Evolutionary conservation across 2,888 invertebrate species (phyloP), one percentile per base, ranked within the genome.

Genomic region (Phalangium opilio): DNA sequence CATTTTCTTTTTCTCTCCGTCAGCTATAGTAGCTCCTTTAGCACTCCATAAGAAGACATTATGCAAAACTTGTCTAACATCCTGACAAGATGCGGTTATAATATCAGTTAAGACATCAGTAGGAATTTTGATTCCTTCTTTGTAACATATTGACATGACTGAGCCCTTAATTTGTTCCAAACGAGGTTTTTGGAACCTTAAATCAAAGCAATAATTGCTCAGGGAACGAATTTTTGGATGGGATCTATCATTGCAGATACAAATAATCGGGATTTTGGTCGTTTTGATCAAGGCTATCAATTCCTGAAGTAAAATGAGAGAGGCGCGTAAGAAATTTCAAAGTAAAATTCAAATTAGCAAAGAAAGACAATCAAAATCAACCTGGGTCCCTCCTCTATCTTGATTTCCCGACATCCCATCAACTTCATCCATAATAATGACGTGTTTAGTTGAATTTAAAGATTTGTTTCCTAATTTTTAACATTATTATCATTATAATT

Each of bases 371-470:
- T n/a, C 7, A 17, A 36, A 1, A 32, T 21, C 45, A 47, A 65
- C 64, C 57, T 62, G 84, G 44, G 98, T 76, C 38, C 98, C 98
- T 18, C 96, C 96, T 58, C 98, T 76, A 67, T 99, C 98, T 67
- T 98, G 91, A 65, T 96, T 98, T 3, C 96, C 96, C 1, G 93
- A 87, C 95, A 99, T 98, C 8, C 98, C 98, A 63, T 99, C 98
- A 0, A 99, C 96, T 74, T 99, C 98, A 62, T 99, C 98, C 98
- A 99, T 99, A n/a, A 99, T 75, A 7, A 99, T 68, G 12, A 89
- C 89, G 62, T 90, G 89, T 60, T 85, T 86, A 56, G 76, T 77
- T 4, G 54, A 43, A 27, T 27, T 27, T 27, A 27, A 27, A 8
- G 27, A 27, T 4, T 27, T 27, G 27, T 27, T 27, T 27, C 27